These are phyloP conservation scores for Leucozona laternaria DNA, from an alignment of 2,888 invertebrate genomes.

Conservation along the genomic window DNA sequence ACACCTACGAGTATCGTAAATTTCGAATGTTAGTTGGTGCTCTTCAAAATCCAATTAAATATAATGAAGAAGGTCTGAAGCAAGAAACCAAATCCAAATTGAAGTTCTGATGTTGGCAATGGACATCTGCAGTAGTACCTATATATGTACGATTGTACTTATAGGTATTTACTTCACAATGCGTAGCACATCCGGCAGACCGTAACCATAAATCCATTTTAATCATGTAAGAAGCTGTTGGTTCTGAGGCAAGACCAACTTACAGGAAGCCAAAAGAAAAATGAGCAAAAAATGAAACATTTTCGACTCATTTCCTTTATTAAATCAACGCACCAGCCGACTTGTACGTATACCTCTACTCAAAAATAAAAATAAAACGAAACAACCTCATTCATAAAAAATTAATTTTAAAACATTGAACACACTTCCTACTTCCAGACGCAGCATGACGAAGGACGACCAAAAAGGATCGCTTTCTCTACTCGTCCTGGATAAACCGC, in stretches of 20 bases:
- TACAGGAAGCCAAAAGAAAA: slow-evolving; percentile 25
- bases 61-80: slow-evolving; percentile 64
- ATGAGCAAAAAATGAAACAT: slow-evolving; percentile 2
- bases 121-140: not conserved
- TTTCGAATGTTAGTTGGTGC: slow-evolving; percentile 4
- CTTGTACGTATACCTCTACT: slow-evolving; percentile 29
- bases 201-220: slow-evolving; percentile 69
- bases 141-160: not conserved
- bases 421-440: slow-evolving; percentile 12
- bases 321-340: slow-evolving; percentile 62
- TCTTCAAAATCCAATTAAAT: slow-evolving; percentile 64
- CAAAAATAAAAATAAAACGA: slow-evolving; percentile 64
- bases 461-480: slow-evolving; percentile 43
- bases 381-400: slow-evolving; percentile 66
- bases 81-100: slow-evolving; percentile 51
- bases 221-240: slow-evolving; percentile 65
- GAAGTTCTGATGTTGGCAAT: slow-evolving; percentile 36
- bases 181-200: slow-evolving; percentile 20
- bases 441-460: not conserved
- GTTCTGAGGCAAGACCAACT: slow-evolving; percentile 11
- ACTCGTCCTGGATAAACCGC: slow-evolving; percentile 8
- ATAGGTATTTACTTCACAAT: not conserved
- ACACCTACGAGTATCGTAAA: too few species aligned
- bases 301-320: slow-evolving; percentile 68
- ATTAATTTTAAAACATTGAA: slow-evolving; percentile 57